A percentile compares a stretch with the other conserved stretches of the same genome.
Conservation (phyloP, 2,888 invertebrate species). For the Busseola fusca region DNA sequence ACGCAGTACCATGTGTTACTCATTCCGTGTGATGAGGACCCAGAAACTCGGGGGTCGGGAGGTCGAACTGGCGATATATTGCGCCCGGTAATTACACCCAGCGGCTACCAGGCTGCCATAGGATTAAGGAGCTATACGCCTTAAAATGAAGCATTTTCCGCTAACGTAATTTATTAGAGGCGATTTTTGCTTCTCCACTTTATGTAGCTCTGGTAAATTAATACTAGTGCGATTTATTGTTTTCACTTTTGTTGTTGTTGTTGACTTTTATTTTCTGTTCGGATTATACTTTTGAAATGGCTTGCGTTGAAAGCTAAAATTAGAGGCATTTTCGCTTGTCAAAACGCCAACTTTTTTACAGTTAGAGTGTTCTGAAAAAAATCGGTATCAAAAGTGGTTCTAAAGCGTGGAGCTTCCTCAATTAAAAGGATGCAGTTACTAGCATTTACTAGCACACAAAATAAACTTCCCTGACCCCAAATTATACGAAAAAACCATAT, state of each 20-base stretch:
- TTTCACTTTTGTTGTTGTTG: slow-evolving; percentile 45
- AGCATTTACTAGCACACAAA: slow-evolving; percentile 7
- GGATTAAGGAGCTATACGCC: slow-evolving; percentile 83
- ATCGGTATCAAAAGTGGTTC: background rate
- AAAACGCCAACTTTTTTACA: background rate
- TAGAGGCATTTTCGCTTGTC: slow-evolving; percentile 10
- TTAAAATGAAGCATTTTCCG: slow-evolving; percentile 83
- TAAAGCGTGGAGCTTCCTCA: background rate
- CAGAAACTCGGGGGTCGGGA: slow-evolving; percentile 63
- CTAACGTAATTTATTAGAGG: slow-evolving; percentile 73
- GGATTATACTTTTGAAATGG: slow-evolving; percentile 25
- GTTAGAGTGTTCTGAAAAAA: background rate
- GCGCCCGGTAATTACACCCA: slow-evolving; percentile 83
- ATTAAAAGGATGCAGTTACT: slow-evolving; percentile 5
- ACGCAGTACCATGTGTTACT: slow-evolving; percentile 85
- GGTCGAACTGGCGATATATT: slow-evolving; percentile 79
- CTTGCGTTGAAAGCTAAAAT: slow-evolving; percentile 24
- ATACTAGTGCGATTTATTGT: slow-evolving; percentile 61
- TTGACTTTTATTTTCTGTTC: slow-evolving; percentile 48
- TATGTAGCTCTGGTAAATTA: slow-evolving; percentile 69
- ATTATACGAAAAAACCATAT: slow-evolving; percentile 20
- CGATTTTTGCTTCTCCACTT: slow-evolving; percentile 71
- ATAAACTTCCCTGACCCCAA: background rate
- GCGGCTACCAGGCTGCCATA: slow-evolving; percentile 78
- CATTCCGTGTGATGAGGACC: slow-evolving; percentile 80